Base-by-base conservation (phyloP, 2,888 invertebrate genomes). In the Drosophila bunnanda region DNA sequence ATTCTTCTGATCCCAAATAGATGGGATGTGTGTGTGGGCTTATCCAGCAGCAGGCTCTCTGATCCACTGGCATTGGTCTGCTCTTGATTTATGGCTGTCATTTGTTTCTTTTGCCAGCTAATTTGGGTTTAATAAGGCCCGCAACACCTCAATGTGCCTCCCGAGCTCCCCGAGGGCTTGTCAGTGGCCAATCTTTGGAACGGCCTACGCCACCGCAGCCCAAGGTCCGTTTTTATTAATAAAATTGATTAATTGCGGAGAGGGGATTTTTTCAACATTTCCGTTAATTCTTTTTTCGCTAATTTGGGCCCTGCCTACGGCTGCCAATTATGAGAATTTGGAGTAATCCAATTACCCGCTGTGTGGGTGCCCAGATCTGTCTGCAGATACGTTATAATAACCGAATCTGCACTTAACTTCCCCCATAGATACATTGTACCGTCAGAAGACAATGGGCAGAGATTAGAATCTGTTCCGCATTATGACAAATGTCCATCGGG, bases 181-280 rank as follows among this genome's bases (percentile, higher is more conserved):
- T 80, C 70, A 36, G 44, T 76, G 71, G 54, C 67, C 83, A 68
- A 71, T 77, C 56, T 50, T 50, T 66, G 53, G 38, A 17, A 46
- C 46, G 12, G 57, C 82, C 82, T 81, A 82, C 87, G 79, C 85
- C 66, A 28, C 30, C 50, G 10, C 50, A 30, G 43, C 52, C 48
- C 64, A 86, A 78, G 74, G 71, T 78, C 74, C 70, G 75, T 67
- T 74, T 80, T 70, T 72, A 82, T 82, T 75, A 60, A 60, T 68
- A 54, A 76, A 82, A 88, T 77, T 88, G 84, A 88, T 84, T 85
- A 84, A 84, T 84, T 88, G 77, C 65, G 43, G 25, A 10, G 55
- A 10, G 55, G 38, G 38, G 20, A 38, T 44, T 66, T 66, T 61
- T 65, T 65, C 43, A 48, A 61, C 59, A 58, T 75, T 78, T 88